Conservation (phyloP, 2,797 vertebrate genomes). For the Sciurus vulgaris region DNA sequence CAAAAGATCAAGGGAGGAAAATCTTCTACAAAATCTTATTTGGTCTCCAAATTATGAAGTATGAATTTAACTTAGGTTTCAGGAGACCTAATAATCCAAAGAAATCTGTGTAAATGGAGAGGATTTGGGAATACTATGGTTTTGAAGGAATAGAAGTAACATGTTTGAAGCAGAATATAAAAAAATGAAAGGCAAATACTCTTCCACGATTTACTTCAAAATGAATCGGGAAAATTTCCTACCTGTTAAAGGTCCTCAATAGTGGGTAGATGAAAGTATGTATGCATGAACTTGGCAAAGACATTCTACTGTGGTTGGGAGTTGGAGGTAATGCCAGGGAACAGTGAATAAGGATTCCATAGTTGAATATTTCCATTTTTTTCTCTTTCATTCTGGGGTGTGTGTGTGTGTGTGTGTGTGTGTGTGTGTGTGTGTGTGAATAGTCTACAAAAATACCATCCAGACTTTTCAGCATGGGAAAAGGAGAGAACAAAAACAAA, state of each 20-base stretch:
- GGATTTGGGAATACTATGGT: not conserved
- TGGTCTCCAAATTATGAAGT: not conserved
- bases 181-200: not conserved
- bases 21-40: not conserved
- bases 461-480: not conserved
- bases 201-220: not conserved
- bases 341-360: not conserved
- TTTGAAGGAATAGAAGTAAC: not conserved
- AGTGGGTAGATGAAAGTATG: too few relatives aligned
- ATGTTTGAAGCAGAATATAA: not conserved
- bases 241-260: not conserved
- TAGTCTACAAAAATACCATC: not conserved
- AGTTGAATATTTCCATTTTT: not conserved
- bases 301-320: fast-evolving
- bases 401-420: too few relatives aligned
- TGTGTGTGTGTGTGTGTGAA: not conserved
- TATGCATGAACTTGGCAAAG: not conserved
- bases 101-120: not conserved
- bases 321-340: not conserved
- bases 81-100: fast-evolving
- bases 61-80: not conserved
- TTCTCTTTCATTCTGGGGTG: not conserved
- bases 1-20: not conserved
- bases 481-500: not conserved
- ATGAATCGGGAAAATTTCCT: not conserved